Percentiles rank a stretch among this genome's conserved stretches.
phyloP scores from a whole-genome alignment of 1,140 invertebrate genomes.

The Meloidogyne chitwoodi region DNA sequence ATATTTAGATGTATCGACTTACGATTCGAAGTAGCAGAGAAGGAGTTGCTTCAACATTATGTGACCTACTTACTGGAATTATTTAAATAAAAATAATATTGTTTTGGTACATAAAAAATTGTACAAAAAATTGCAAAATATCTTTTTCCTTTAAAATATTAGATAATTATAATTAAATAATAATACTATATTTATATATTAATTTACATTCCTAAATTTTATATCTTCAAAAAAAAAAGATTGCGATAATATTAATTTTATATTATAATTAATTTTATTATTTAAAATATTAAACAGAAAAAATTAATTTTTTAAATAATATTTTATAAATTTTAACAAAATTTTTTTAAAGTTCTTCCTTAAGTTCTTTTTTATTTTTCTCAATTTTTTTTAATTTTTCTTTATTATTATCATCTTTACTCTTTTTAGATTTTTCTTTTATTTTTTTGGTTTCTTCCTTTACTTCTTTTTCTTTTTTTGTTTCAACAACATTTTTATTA shows the following conservation, averaged over 20 bases:
- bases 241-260: background rate
- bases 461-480: slow-evolving; percentile 1
- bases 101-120: background rate
- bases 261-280: background rate
- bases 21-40: slow-evolving; percentile 63
- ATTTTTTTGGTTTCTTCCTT: background rate
- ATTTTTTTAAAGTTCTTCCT: background rate
- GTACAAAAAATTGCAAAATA: background rate
- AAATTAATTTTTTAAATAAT: too few relatives aligned
- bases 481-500: background rate
- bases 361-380: background rate
- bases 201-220: background rate
- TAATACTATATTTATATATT: background rate
- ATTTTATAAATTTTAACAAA: background rate
- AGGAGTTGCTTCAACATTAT: slow-evolving; percentile 60
- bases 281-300: background rate
- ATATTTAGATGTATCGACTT: slow-evolving; percentile 65
- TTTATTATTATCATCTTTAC: background rate
- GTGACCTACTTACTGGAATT: slow-evolving; percentile 62
- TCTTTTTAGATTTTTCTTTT: background rate
- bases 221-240: too few relatives aligned
- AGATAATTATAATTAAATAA: background rate
- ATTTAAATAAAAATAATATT: slow-evolving; percentile 55
- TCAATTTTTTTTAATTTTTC: background rate
- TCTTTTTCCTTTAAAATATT: background rate